Evolutionary conservation across 2,888 invertebrate species (phyloP).

Genomic region (Notodonta ziczac): DNA sequence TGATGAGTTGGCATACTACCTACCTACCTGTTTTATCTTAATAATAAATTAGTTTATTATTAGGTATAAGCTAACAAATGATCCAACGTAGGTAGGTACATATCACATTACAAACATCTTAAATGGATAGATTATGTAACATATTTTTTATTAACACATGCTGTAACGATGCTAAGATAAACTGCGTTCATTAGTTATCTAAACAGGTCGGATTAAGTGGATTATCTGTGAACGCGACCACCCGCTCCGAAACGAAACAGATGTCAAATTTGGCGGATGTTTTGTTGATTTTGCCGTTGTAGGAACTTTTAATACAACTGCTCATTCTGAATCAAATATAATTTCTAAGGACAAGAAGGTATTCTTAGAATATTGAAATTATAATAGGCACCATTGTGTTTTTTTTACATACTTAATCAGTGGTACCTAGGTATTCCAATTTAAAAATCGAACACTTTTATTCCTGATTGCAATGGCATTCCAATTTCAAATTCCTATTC

Average conservation of each 20-base stretch:
- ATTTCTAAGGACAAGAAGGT: no score
- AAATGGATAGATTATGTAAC: constrained; percentile 23
- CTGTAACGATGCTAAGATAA: constrained; percentile 33
- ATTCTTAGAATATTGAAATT: no score
- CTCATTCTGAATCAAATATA: no score
- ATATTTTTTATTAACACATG: constrained; percentile 29
- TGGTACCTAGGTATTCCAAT: no score
- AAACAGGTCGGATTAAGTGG: constrained; percentile 65
- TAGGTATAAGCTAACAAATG: no score
- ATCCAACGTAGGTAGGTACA: no score
- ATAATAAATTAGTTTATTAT: not conserved
- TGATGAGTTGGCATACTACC: no score
- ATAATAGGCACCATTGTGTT: no score
- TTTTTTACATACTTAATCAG: no score
- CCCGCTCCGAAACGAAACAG: constrained; percentile 64
- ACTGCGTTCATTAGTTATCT: constrained; percentile 64
- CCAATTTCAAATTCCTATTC: not conserved
- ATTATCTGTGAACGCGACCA: constrained; percentile 61
- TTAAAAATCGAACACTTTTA: no score
- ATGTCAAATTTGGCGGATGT: constrained; percentile 51
- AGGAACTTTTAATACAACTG: no score
- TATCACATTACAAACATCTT: constrained; percentile 6
- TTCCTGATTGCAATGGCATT: not conserved
- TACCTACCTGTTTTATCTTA: not conserved
- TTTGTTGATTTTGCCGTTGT: constrained; percentile 25